Evolutionary conservation across 1,140 invertebrate genomes (phyloP), one percentile per base, ranked within the genome.

Genomic region (Orussus abietinus): DNA sequence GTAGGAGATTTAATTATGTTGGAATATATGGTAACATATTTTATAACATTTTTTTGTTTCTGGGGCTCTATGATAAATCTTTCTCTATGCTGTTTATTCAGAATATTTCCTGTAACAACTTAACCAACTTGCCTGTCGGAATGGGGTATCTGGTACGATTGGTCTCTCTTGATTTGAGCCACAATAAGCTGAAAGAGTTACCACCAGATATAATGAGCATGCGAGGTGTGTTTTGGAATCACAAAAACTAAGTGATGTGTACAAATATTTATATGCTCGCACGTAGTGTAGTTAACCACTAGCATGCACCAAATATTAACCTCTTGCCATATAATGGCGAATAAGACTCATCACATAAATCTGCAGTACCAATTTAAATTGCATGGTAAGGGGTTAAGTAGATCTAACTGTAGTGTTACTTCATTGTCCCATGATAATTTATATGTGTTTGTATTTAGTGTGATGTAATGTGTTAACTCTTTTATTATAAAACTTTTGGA

Each of bases 1-100:
- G 75, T 87, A 54, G 81, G 82, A 19, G 83, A 88, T 71, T 66
- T 88, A 46, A 76, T 86, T 21, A 86, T 87, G 85, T 68, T 88
- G 34, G 81, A 81, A 55, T 67, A 74, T 45, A 52, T 84, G 77
- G 82, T 84, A 74, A 75, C 65, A 55, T 38, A 5, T 25, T 49
- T 22, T 35, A 38, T 43, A 30, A 41, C 38, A 30, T 37, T 15
- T 42, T 36, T 42, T 32, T 30, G 7, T 31, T n/a, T 25, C 12
- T 18, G 11, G 34, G 18, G 35, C 12, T 15, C 7, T 22, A n/a
- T 18, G 41, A 18, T 9, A 36, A 38, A 32, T 21, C 25, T 37
- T 28, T 42, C 38, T 43, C 17, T 47, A 32, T 34, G 47, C 53
- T 18, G 44, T 43, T 47, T 37, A 59, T 62, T 34, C 51, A 83